Conservation (phyloP, 2,797 vertebrate genomes). For the Poeciliopsis infans region DNA sequence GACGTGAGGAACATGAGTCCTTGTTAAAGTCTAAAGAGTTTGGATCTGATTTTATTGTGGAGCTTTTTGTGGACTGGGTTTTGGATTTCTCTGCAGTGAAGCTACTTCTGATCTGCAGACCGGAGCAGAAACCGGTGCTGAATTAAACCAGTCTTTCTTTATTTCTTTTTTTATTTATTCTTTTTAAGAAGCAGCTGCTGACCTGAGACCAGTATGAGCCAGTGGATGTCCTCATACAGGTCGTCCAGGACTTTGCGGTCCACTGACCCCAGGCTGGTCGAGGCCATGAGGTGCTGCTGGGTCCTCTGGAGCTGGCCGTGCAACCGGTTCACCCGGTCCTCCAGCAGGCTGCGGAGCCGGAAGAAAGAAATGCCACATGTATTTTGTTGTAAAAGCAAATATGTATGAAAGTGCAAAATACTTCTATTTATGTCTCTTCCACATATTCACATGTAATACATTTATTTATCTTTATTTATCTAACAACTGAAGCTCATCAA, state of each 20-base stretch:
- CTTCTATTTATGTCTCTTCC: background rate
- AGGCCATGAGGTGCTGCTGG: slow-evolving; percentile 94
- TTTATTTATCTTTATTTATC: background rate
- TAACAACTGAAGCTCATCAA: background rate
- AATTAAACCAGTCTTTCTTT: background rate
- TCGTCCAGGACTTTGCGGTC: slow-evolving; percentile 95
- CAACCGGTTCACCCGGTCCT: slow-evolving; percentile 94
- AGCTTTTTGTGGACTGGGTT: slow-evolving; percentile 6
- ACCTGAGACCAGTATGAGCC: slow-evolving; percentile 99
- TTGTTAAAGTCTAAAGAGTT: slow-evolving; percentile 7
- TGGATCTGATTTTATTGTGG: slow-evolving; percentile 1
- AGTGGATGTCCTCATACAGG: slow-evolving; percentile 99
- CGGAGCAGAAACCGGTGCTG: background rate
- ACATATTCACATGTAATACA: background rate
- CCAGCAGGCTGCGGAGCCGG: slow-evolving; percentile 85
- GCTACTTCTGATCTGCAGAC: background rate
- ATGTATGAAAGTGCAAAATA: background rate
- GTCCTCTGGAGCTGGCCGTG: slow-evolving; percentile 96
- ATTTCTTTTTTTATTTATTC: too few relatives aligned
- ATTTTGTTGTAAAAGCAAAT: background rate
- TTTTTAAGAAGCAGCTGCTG: slow-evolving; percentile 25
- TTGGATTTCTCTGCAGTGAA: slow-evolving; percentile 9
- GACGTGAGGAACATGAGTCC: background rate
- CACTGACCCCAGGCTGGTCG: slow-evolving; percentile 84
- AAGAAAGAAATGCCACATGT: background rate